phyloP scores from a whole-genome alignment of 2,797 vertebrate genomes.

The Protonibea diacanthus region DNA sequence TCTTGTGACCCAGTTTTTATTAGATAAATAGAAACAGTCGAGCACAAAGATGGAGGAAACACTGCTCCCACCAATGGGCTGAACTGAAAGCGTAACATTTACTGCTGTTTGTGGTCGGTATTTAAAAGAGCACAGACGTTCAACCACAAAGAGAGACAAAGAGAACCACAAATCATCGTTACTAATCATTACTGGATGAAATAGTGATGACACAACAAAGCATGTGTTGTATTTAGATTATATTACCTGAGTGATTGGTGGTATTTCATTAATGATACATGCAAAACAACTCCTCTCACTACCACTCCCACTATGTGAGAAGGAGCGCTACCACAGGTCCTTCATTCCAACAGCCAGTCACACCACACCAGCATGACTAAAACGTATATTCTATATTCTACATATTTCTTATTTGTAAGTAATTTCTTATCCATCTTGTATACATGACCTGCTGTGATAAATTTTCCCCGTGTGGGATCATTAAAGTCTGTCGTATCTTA shows the following conservation, averaged over 20 bases:
- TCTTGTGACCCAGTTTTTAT: slow-evolving; percentile 44
- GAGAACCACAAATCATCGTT: slow-evolving; percentile 23
- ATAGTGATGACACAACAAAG: neutral
- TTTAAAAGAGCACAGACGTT: slow-evolving; percentile 17
- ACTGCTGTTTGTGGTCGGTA: slow-evolving; percentile 34
- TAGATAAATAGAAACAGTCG: slow-evolving; percentile 33
- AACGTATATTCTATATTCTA: no score
- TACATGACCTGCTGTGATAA: no score
- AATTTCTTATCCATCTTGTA: no score
- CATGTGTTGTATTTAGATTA: neutral
- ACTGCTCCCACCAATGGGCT: slow-evolving; percentile 26
- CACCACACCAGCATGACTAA: no score
- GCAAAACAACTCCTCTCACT: no score
- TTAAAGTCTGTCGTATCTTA: no score
- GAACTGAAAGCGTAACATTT: slow-evolving; percentile 28
- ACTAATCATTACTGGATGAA: neutral
- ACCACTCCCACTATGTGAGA: no score
- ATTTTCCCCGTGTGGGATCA: no score
- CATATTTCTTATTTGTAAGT: no score
- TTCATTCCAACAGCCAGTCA: no score
- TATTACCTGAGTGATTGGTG: neutral
- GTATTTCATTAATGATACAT: neutral
- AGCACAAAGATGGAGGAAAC: slow-evolving; percentile 21
- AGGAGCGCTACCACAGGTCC: no score
- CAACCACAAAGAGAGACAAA: slow-evolving; percentile 13